Percentiles rank a stretch among this genome's conserved stretches.
Conservation (phyloP, 1,140 invertebrate species). For the Copidosoma floridanum region DNA sequence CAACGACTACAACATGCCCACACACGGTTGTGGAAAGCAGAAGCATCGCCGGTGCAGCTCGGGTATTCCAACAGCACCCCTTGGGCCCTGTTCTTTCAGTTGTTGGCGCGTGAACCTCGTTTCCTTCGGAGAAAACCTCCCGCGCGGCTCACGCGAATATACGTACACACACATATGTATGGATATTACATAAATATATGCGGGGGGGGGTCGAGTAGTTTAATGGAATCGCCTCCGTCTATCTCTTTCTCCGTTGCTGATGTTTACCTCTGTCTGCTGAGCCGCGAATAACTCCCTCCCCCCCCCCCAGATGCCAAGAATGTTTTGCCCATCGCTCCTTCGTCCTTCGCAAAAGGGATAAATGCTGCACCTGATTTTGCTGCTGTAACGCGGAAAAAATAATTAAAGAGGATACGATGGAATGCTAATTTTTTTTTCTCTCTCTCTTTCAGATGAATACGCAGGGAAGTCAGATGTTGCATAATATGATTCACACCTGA, state of each 20-base stretch:
- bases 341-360: background rate
- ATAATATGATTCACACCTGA: too few relatives aligned
- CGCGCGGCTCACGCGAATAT: background rate
- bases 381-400: background rate
- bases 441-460: too few relatives aligned
- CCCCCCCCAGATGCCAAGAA: background rate
- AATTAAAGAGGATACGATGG: background rate
- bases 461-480: too few relatives aligned
- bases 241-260: background rate
- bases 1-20: too few relatives aligned
- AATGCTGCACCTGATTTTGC: background rate
- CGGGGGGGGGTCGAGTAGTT: too few relatives aligned
- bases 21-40: too few relatives aligned
- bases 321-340: background rate
- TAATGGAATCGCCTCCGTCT: conserved; percentile 20
- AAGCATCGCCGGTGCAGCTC: background rate
- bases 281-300: background rate
- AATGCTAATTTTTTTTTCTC: too few relatives aligned
- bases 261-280: background rate
- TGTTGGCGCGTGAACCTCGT: conserved; percentile 3
- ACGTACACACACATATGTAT: too few relatives aligned
- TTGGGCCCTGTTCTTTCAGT: conserved; percentile 5
- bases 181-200: too few relatives aligned
- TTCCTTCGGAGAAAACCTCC: conserved; percentile 4
- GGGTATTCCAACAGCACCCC: background rate